A percentile compares a stretch with the other conserved stretches of the same genome.
These are phyloP conservation scores for Allophyes oxyacanthae DNA, from an alignment of 2,888 invertebrate genomes.

Conservation along the genomic window DNA sequence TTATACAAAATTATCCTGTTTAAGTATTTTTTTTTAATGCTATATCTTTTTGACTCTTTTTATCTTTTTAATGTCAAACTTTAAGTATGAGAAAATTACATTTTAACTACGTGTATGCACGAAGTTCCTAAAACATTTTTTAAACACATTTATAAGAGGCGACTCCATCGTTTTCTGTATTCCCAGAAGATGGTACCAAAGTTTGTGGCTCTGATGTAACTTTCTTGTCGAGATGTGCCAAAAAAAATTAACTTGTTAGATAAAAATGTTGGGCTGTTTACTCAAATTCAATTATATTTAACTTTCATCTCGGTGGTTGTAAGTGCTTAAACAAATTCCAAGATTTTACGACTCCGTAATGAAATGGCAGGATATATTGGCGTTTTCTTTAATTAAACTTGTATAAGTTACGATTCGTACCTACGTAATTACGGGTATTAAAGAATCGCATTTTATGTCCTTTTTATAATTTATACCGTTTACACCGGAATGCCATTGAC, in stretches of 20 bases:
- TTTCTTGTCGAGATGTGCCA: slow-evolving; percentile 51
- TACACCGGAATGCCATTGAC: too few relatives aligned
- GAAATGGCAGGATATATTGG: slow-evolving; percentile 29
- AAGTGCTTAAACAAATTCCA: slow-evolving; percentile 38
- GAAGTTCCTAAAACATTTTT: slow-evolving; percentile 22
- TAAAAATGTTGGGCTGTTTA: slow-evolving; percentile 52
- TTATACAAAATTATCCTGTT: too few relatives aligned
- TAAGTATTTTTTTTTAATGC: too few relatives aligned
- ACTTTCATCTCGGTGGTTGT: slow-evolving; percentile 52
- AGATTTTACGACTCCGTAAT: slow-evolving; percentile 26
- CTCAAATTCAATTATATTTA: slow-evolving; percentile 60
- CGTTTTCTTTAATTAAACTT: slow-evolving; percentile 37
- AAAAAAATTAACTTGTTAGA: slow-evolving; percentile 56
- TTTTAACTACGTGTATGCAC: too few relatives aligned
- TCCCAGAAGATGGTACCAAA: slow-evolving; percentile 53
- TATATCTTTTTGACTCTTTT: too few relatives aligned
- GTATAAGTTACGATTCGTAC: slow-evolving; percentile 14
- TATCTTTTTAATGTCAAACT: too few relatives aligned
- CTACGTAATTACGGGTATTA: slow-evolving; percentile 6
- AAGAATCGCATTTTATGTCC: slow-evolving; percentile 7
- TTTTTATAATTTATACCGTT: too few relatives aligned
- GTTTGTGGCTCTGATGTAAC: slow-evolving; percentile 60
- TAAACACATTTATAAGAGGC: slow-evolving; percentile 29
- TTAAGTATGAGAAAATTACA: too few relatives aligned
- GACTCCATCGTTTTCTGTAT: slow-evolving; percentile 52